Evolutionary conservation across 2,888 invertebrate species (phyloP).

Genomic region (Silvanus unidentatus): DNA sequence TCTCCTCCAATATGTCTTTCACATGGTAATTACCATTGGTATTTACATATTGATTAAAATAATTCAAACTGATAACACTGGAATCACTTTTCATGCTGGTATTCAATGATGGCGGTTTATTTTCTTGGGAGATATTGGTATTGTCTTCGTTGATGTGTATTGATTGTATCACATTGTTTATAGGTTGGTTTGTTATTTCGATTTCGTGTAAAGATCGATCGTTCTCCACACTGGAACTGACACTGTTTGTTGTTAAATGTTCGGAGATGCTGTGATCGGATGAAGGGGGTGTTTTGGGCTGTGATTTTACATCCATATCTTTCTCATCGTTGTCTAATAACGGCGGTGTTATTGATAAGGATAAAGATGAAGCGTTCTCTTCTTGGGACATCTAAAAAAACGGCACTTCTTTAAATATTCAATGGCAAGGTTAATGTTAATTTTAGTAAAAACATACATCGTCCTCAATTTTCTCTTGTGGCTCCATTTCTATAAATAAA

Average conservation of each 20-base stretch:
- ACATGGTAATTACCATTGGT: conserved; percentile 26
- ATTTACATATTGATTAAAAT: conserved; percentile 21
- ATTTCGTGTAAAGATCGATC: conserved; percentile 45
- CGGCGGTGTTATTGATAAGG: conserved; percentile 24
- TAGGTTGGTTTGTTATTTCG: conserved; percentile 34
- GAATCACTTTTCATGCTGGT: conserved; percentile 28
- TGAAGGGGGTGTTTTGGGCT: conserved; percentile 8
- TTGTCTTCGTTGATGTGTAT: conserved; percentile 18
- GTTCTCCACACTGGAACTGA: conserved; percentile 36
- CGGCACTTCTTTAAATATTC: too few species aligned
- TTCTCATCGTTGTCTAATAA: conserved; percentile 17
- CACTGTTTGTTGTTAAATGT: conserved; percentile 25
- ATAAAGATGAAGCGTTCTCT: conserved; percentile 12
- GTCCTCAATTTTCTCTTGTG: too few species aligned
- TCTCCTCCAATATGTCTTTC: conserved; percentile 40
- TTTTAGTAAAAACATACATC: too few species aligned
- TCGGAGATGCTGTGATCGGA: conserved; percentile 28
- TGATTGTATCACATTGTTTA: conserved; percentile 18
- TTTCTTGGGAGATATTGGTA: conserved; percentile 28
- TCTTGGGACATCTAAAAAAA: too few species aligned
- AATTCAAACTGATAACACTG: conserved; percentile 28
- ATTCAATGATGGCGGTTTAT: conserved; percentile 26
- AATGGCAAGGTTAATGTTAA: too few species aligned
- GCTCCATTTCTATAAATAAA: too few species aligned
- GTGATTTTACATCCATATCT: too few species aligned